Base-by-base conservation (phyloP, 2,113 vertebrate species). In the Xiphophorus maculatus region DNA sequence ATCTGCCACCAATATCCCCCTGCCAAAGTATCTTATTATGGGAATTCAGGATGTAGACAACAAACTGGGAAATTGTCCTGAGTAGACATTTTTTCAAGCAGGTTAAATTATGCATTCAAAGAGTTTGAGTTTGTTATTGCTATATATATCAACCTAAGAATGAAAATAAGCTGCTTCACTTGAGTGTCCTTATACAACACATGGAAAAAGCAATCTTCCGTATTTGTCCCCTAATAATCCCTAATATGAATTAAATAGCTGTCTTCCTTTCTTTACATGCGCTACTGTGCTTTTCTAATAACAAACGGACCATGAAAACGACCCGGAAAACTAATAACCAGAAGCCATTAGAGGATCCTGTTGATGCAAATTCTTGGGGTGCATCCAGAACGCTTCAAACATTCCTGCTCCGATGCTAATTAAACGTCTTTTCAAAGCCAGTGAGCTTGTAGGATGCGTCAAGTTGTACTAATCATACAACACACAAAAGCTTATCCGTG, bases 191-290 rank as follows among this genome's bases (percentile, higher is more conserved):
- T 64, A 75, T 3, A 28, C 60, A 70, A 83, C 73, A 87, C 66
- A 75, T 84, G 68, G 81, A 87, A 67, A 78, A 69, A 74, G 54
- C 69, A 81, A 85, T 84, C 80, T 67, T 69, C 19, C 12, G 73
- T 68, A 74, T 73, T 71, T 80, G 58, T 62, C 76, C 62, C 67
- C 74, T 77, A 87, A 84, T 86, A 86, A 83, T 79, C 73, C 73
- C 30, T 86, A 87, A 89, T 86, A 73, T 64, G 61, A 37, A 66
- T 85, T 85, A 73, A 87, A 89, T 84, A 74, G 69, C 74, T 79
- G 64, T 74, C 73, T 69, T 66, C 65, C 74, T 61, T 77, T 77
- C 19, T 69, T 48, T 73, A 69, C 33, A 61, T 71, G 58, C 67
- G 62, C 69, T 79, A 28, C 73, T 65, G 14, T 72, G 48, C 33